Base-by-base conservation (phyloP, 2,113 vertebrate genomes). In the Catharus fuscescens region DNA sequence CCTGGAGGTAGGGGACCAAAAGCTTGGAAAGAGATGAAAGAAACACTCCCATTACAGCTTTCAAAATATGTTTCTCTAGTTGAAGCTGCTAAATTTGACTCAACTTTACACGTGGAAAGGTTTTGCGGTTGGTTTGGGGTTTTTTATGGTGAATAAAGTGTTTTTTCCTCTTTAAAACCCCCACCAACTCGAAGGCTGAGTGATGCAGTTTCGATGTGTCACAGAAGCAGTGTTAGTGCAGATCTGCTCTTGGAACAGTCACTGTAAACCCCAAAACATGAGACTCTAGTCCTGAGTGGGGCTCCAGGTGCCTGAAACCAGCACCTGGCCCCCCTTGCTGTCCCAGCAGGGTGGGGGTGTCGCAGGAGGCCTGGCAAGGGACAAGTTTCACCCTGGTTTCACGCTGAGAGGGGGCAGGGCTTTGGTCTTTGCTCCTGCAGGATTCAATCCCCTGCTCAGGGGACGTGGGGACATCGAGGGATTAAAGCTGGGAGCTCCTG, bases 231-330 rank as follows among this genome's bases (percentile, higher is more conserved):
- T 3, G 17, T 70, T 56, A 26, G 21, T 0, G 4, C 38, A 10
- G 61, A 31, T 59, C 61, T 8, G 1, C 67, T 59, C 32, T 74
- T 6, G 1, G 42, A 47, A 71, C 54, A 52, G 34, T 34, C 2
- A 1, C 3, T 71, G 48, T 23, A 69, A 95, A 82, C 20, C 14
- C 71, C 82, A 71, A 83, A 84, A 83, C 80, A 89, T 0, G 17
- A 92, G 36, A 65, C 8, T 82, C 23, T 26, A 38, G 34, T 60
- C 32, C 60, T 15, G 6, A 83, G 54, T 2, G 1, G 44, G 70
- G 64, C 59, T 65, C 9, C 93, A 96, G 93, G 83, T 96, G 94
- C 76, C 72, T 32, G 93, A 96, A 96, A 96, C 19, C 89, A 84
- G 60, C 94, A 96, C 54, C 80, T 93, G 4, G 4, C 8, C 12